Percentiles rank a stretch among this genome's conserved stretches.
These are phyloP conservation scores for Pyrocoelia pectoralis DNA, from an alignment of 2,888 invertebrate species.

Conservation along the genomic window DNA sequence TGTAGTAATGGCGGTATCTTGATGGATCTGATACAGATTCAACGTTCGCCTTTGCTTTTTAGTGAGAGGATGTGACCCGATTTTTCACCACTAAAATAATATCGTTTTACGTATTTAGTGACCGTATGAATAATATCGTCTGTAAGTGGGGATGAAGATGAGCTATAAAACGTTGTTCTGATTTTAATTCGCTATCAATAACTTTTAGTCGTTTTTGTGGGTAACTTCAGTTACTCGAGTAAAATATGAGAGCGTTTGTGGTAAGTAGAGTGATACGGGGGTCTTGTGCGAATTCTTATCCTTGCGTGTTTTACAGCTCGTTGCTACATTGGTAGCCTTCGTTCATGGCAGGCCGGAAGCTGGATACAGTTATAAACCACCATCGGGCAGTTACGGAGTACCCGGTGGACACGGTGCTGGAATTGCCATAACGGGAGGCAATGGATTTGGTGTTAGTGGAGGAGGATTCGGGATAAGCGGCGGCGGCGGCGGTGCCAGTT, in stretches of 20 bases:
- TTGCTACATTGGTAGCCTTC: conserved; percentile 62
- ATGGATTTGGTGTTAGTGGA: conserved; percentile 33
- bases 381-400: conserved; percentile 49
- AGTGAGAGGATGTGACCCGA: conserved; percentile 54
- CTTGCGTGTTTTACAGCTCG: conserved; percentile 42
- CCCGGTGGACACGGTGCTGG: conserved; percentile 43
- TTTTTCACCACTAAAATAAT: conserved; percentile 50
- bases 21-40: conserved; percentile 44
- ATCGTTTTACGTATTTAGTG: conserved; percentile 36
- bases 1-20: neutral
- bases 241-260: conserved; percentile 52
- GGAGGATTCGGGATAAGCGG: conserved; percentile 36
- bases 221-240: conserved; percentile 48
- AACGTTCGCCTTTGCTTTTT: conserved; percentile 34
- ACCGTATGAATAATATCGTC: conserved; percentile 25
- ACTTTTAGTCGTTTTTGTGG: conserved; percentile 45
- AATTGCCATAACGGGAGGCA: conserved; percentile 35
- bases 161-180: conserved; percentile 49
- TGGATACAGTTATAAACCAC: conserved; percentile 63
- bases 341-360: conserved; percentile 68
- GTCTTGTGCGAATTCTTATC: conserved; percentile 22
- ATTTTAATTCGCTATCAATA: conserved; percentile 44
- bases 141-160: conserved; percentile 50
- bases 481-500: conserved; percentile 32
- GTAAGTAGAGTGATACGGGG: conserved; percentile 48